Conservation (phyloP, 2,888 invertebrate species). For the Chaetogeoica ovagalla region DNA sequence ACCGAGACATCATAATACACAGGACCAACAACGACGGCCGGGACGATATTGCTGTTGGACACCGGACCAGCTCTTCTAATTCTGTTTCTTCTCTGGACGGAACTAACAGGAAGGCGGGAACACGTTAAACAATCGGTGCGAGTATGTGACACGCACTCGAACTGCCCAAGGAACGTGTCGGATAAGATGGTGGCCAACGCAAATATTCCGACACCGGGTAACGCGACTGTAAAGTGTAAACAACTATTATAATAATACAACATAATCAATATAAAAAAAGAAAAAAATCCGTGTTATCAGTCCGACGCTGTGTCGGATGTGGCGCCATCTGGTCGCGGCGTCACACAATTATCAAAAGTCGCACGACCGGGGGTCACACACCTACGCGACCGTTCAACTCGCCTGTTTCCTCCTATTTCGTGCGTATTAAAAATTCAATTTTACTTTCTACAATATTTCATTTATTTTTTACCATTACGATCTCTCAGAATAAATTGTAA, state of each 20-base stretch:
- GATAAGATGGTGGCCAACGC: neutral
- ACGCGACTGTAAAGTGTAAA: conserved; percentile 16
- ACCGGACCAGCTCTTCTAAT: neutral
- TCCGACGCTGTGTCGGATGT: neutral
- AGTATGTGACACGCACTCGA: no score
- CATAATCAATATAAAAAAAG: conserved; percentile 30
- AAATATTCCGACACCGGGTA: neutral
- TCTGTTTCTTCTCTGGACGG: neutral
- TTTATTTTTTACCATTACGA: no score
- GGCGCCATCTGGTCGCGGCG: conserved; percentile 1
- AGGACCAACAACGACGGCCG: neutral
- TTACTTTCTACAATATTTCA: no score
- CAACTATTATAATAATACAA: neutral
- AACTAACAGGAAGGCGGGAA: neutral
- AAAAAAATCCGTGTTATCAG: conserved; percentile 16
- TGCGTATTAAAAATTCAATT: no score
- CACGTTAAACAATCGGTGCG: no score
- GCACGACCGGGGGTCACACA: no score
- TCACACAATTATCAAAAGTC: neutral
- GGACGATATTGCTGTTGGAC: neutral
- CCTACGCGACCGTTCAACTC: no score
- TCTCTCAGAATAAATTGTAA: no score
- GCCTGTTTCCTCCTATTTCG: no score
- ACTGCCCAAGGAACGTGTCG: neutral
- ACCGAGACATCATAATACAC: conserved; percentile 82